Base-by-base conservation (phyloP, 2,113 vertebrate genomes). In the Crocuta crocuta region DNA sequence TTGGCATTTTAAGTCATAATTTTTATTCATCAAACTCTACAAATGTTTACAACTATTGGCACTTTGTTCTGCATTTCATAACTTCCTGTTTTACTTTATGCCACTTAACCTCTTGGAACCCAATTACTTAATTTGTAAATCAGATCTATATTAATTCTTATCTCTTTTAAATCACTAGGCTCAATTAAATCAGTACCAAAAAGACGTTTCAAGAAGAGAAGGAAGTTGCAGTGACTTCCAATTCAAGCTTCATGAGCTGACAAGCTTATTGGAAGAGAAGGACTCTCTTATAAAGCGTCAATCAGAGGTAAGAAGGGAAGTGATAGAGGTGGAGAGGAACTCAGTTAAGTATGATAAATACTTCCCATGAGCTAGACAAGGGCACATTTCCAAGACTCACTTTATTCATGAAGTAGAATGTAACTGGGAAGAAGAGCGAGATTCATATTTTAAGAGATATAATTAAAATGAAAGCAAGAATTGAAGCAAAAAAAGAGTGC, bases 181-280 rank as follows among this genome's bases (percentile, higher is more conserved):
- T 65, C 99, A 99, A 98, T 82, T 99, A 39, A 98, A 98, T 7
- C 99, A 98, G 28, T 98, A 99, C 98, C 99, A 99, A 98, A 99
- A 99, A 13, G 99, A 99, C 79, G 91, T 99, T 93, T 99, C 97
- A 7, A 98, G 98, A 95, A 99, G 94, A 96, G 98, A 98, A 93
- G 95, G 95, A 96, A 99, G 98, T 23, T 99, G 99, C 81, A 99
- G 97, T 1, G 99, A 99, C 82, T 98, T 99, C 94, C 99, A 99
- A 84, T 98, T 99, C 94, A 99, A 98, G 83, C 96, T 99, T 98
- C 98, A 99, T 0, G 99, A 99, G 98, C 98, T 99, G 94, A 98
- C 99, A 10, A 90, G 98, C 9, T 98, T 97, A 97, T 21, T 99
- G 98, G 99, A 99, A 95, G 99, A 99, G 95, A 99, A 99, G 66